These are phyloP conservation scores for Agrypnia vestita DNA, from an alignment of 1,140 invertebrate genomes.

Conservation along the genomic window DNA sequence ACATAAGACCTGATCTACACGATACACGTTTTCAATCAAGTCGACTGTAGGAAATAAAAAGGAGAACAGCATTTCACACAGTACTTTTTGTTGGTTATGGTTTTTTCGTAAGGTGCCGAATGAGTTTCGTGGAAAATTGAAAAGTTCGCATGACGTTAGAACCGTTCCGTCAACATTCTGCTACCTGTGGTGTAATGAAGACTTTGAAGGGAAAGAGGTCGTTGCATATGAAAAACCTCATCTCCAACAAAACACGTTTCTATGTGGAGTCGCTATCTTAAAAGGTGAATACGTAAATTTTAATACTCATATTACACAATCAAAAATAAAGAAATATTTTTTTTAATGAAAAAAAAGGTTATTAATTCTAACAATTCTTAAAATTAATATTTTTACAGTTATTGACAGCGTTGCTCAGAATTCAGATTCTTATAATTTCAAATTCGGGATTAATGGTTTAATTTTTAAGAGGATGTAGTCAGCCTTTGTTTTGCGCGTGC, in stretches of 20 bases:
- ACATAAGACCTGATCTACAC: neutral
- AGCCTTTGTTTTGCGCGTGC: too few species aligned
- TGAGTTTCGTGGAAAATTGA: neutral
- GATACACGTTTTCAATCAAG: slow-evolving; percentile 2
- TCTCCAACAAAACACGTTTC: slow-evolving; percentile 27
- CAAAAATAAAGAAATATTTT: too few species aligned
- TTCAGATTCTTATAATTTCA: too few species aligned
- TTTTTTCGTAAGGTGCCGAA: neutral
- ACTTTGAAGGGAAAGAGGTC: slow-evolving; percentile 31
- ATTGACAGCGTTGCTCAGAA: too few species aligned
- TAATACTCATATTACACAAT: neutral
- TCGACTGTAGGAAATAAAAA: neutral
- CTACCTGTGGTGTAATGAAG: slow-evolving; percentile 37
- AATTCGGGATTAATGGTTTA: too few species aligned
- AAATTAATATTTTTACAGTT: too few species aligned
- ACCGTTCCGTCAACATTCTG: slow-evolving; percentile 6
- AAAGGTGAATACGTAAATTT: slow-evolving; percentile 15
- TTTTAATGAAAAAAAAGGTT: too few species aligned
- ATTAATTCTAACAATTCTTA: too few species aligned
- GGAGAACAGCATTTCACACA: neutral
- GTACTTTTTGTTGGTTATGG: too few species aligned
- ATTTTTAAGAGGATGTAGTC: too few species aligned
- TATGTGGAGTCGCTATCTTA: slow-evolving; percentile 1
- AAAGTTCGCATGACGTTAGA: neutral
- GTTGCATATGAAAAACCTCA: slow-evolving; percentile 43